Conservation (phyloP, 2,888 invertebrate species). For the Cecidostiba fungosa region DNA sequence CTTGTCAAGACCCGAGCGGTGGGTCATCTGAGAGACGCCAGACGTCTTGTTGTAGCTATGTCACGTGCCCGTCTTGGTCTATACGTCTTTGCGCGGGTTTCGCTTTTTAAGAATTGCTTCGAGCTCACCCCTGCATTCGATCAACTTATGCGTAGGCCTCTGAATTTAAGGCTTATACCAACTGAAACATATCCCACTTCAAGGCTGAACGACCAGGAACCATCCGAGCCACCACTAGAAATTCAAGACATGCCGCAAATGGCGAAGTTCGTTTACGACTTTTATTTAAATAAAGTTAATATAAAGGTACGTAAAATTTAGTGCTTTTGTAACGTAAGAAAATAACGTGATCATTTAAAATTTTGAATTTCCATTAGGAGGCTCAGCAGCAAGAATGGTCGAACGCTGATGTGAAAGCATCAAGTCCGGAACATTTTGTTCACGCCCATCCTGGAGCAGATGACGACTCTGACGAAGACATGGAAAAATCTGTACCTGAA, state of each 20-base stretch:
- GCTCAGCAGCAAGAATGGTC: conserved; percentile 81
- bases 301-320: conserved; percentile 54
- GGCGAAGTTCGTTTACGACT: conserved; percentile 96
- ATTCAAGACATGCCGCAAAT: conserved; percentile 96
- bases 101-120: conserved; percentile 97
- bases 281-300: conserved; percentile 90
- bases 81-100: conserved; percentile 96
- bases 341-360: background rate
- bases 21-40: conserved; percentile 98
- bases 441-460: conserved; percentile 87
- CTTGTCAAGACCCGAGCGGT: conserved; percentile 97
- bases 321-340: background rate
- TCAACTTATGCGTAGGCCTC: conserved; percentile 91
- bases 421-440: conserved; percentile 83
- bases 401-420: conserved; percentile 83
- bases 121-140: conserved; percentile 98
- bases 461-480: conserved; percentile 84
- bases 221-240: conserved; percentile 82
- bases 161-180: conserved; percentile 89
- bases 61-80: conserved; percentile 98
- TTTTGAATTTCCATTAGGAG: conserved; percentile 73
- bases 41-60: conserved; percentile 98
- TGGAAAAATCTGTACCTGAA: conserved; percentile 77
- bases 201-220: conserved; percentile 81
- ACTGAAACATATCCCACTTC: conserved; percentile 90